phyloP scores from a whole-genome alignment of 2,888 invertebrate species.

The Macrophya alboannulata region DNA sequence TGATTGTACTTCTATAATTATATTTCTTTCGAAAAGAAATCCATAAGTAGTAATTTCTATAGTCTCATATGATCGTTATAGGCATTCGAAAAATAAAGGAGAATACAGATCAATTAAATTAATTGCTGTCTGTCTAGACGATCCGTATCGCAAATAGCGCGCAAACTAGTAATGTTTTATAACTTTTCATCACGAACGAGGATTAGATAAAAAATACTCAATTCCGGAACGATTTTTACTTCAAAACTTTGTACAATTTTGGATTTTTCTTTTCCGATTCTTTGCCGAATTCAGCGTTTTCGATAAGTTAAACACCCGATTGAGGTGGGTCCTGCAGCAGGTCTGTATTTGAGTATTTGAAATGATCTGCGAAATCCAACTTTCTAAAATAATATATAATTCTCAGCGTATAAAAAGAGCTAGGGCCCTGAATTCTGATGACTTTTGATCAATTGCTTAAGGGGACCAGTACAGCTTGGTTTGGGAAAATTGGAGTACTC shows the following conservation, averaged over 20 bases:
- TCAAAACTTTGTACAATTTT: neutral
- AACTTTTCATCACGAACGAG: neutral
- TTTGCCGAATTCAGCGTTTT: neutral
- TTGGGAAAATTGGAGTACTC: too few species aligned
- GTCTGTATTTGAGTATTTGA: neutral
- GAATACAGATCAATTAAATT: neutral
- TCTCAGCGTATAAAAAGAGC: neutral
- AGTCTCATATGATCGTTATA: neutral
- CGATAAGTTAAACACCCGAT: neutral
- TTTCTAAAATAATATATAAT: neutral
- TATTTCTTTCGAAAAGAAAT: neutral
- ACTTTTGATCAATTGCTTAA: too few species aligned
- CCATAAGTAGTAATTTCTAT: neutral
- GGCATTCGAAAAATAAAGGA: neutral
- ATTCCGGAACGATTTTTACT: neutral
- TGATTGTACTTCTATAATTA: too few species aligned
- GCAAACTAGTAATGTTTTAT: neutral
- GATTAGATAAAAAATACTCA: conserved; percentile 11
- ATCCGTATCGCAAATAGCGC: conserved; percentile 15
- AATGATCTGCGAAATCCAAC: neutral
- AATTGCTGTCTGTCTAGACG: conserved; percentile 29
- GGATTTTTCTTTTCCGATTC: neutral
- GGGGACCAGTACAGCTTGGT: too few species aligned
- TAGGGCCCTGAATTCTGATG: neutral
- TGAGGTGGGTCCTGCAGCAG: neutral